Conservation (phyloP, 2,113 vertebrate genomes). For the Pycnonotus jocosus region DNA sequence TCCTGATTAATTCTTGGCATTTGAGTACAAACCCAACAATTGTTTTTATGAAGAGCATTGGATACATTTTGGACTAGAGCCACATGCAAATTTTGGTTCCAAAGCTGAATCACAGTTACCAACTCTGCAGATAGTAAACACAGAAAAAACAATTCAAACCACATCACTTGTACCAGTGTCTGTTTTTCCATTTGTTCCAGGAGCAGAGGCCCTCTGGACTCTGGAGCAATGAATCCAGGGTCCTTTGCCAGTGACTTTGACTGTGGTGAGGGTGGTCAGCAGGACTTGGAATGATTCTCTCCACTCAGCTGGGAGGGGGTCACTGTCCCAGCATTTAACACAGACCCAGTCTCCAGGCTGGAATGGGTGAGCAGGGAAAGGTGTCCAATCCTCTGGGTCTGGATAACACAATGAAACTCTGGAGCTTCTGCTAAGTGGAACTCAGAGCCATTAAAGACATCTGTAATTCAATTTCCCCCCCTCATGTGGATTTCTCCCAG, state of each 20-base stretch:
- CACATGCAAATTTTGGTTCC: not conserved
- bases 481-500: not conserved
- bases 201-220: not conserved
- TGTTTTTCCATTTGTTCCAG: not conserved
- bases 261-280: not conserved
- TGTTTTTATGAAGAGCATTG: not conserved
- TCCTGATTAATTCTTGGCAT: not conserved
- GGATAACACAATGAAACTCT: not conserved
- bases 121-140: not conserved
- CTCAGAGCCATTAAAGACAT: not conserved
- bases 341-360: not conserved
- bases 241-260: not conserved
- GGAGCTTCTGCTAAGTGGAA: not conserved
- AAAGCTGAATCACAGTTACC: not conserved
- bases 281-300: not conserved
- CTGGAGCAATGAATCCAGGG: not conserved
- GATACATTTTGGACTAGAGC: not conserved
- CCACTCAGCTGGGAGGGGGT: not conserved
- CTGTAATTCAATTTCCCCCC: not conserved
- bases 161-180: not conserved
- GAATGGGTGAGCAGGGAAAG: not conserved
- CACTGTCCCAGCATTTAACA: not conserved
- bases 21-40: not conserved
- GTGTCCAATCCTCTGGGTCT: not conserved
- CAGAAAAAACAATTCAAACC: not conserved